These are phyloP conservation scores for Chunga burmeisteri DNA, from an alignment of 2,113 vertebrate species.

Conservation along the genomic window DNA sequence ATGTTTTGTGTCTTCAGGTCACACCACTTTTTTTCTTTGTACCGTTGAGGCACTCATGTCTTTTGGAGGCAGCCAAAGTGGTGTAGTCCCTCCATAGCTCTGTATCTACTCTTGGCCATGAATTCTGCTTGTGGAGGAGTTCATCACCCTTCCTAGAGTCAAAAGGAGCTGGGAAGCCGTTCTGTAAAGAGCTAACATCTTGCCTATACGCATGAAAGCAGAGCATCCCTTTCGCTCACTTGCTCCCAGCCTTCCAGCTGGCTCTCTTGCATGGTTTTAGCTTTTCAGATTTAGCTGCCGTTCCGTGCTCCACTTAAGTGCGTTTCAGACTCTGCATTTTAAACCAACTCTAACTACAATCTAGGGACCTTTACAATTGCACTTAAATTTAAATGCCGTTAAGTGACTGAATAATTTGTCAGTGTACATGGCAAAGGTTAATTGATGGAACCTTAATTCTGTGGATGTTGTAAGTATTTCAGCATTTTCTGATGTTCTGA, in stretches of 20 bases:
- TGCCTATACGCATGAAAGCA: neutral
- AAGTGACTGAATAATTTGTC: slow-evolving; percentile 26
- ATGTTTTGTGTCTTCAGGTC: neutral
- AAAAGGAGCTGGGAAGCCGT: neutral
- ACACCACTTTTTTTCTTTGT: neutral
- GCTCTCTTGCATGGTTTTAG: neutral
- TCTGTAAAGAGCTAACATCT: neutral
- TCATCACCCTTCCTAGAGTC: neutral
- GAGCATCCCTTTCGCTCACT: neutral
- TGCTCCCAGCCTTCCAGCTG: neutral
- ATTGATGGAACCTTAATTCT: neutral
- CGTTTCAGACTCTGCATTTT: neutral
- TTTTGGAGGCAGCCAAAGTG: neutral
- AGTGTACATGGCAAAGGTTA: neutral
- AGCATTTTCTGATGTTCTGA: neutral
- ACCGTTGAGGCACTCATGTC: neutral
- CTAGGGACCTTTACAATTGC: neutral
- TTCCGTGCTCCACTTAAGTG: neutral
- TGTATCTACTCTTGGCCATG: neutral
- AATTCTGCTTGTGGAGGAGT: neutral
- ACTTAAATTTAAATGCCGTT: slow-evolving; percentile 12
- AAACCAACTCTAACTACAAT: neutral
- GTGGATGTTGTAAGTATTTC: neutral
- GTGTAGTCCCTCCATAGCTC: neutral
- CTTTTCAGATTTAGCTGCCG: neutral